phyloP scores from a whole-genome alignment of 2,888 invertebrate genomes.

The Drosophila borealis region DNA sequence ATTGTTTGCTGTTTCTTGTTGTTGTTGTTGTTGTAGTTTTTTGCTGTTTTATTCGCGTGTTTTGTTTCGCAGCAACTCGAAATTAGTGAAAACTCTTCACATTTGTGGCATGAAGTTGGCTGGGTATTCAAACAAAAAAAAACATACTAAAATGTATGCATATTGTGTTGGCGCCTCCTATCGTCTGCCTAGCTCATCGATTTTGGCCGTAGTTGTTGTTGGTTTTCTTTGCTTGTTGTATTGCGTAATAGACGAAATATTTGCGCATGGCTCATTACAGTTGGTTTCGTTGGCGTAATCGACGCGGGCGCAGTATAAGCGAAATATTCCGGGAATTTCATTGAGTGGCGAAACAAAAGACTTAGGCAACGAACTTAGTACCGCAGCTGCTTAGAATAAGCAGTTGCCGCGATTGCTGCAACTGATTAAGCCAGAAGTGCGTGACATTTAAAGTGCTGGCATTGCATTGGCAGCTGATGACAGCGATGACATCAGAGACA shows the following conservation, averaged over 20 bases:
- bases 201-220: constrained; percentile 43
- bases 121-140: constrained; percentile 33
- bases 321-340: constrained; percentile 64
- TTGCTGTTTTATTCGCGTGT: constrained; percentile 68
- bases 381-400: constrained; percentile 39
- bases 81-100: constrained; percentile 79
- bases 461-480: constrained; percentile 39
- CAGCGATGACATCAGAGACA: constrained; percentile 75
- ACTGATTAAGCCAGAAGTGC: constrained; percentile 34
- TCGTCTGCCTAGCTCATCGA: constrained; percentile 52
- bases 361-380: constrained; percentile 66
- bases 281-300: constrained; percentile 73
- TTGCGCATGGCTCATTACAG: constrained; percentile 78
- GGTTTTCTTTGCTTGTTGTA: constrained; percentile 29
- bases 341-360: constrained; percentile 70
- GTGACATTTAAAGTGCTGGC: constrained; percentile 56
- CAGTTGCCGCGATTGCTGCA: constrained; percentile 4
- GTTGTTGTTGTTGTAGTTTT: constrained; percentile 28
- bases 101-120: constrained; percentile 71
- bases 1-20: constrained; percentile 60
- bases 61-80: constrained; percentile 74
- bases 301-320: constrained; percentile 53
- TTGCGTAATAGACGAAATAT: constrained; percentile 77
- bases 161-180: constrained; percentile 68
- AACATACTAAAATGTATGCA: constrained; percentile 65